Percentiles rank a stretch among this genome's conserved stretches.
Evolutionary conservation across 1,140 invertebrate genomes (phyloP).

Genomic region (Acyrthosiphon pisum): DNA sequence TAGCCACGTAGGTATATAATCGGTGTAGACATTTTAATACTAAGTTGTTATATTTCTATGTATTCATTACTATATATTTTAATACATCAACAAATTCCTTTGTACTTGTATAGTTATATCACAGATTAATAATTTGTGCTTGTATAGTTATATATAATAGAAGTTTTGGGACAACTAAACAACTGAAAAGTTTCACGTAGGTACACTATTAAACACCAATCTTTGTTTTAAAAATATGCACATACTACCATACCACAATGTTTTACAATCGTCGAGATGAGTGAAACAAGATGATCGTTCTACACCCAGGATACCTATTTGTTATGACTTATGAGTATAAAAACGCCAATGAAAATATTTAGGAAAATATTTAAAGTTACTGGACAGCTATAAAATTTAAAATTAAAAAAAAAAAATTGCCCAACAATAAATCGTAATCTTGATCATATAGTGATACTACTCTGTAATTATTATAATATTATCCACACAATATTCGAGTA

Average conservation of each 20-base stretch:
- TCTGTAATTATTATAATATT: constrained; percentile 41
- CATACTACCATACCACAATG: neutral
- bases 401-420: neutral
- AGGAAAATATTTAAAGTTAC: neutral
- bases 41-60: neutral
- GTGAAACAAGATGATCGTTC: neutral
- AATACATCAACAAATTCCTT: neutral
- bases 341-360: neutral
- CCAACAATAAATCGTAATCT: neutral
- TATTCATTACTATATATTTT: too few relatives aligned
- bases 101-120: neutral
- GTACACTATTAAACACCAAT: neutral
- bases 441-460: constrained; percentile 3
- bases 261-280: neutral
- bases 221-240: neutral
- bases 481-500: neutral
- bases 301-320: neutral
- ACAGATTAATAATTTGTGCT: too few relatives aligned
- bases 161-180: neutral
- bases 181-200: neutral
- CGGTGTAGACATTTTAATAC: neutral
- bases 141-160: neutral
- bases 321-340: neutral
- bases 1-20: neutral
- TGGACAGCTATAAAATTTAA: neutral